Percentiles rank a stretch among this genome's conserved stretches.
These are phyloP conservation scores for Gasteruption jaculator DNA, from an alignment of 2,888 invertebrate genomes.

Conservation along the genomic window DNA sequence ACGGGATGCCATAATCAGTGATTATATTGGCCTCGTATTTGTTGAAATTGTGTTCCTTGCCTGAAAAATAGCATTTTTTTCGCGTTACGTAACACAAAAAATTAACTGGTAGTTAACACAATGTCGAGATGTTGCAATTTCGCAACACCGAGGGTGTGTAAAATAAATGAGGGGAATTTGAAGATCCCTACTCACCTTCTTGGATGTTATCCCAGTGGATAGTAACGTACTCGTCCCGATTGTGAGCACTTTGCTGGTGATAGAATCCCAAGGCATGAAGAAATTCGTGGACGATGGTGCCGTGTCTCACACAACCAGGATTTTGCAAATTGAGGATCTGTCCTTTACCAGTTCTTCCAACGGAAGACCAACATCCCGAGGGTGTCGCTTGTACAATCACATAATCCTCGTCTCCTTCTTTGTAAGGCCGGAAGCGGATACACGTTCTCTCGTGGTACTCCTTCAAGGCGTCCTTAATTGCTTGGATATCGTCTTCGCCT, in stretches of 20 bases:
- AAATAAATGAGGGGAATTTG: background rate
- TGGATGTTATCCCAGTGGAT: constrained; percentile 71
- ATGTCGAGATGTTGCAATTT: too few species aligned
- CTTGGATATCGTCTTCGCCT: constrained; percentile 51
- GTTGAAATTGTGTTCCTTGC: constrained; percentile 60
- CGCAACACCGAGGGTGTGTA: background rate
- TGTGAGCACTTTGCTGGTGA: constrained; percentile 76
- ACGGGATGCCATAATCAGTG: constrained; percentile 63
- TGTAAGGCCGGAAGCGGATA: constrained; percentile 60
- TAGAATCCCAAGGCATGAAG: constrained; percentile 78
- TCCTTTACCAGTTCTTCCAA: constrained; percentile 60
- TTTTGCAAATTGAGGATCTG: constrained; percentile 58
- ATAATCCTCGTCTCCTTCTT: constrained; percentile 57
- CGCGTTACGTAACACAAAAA: background rate
- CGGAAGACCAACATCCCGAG: constrained; percentile 65
- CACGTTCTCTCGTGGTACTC: constrained; percentile 63
- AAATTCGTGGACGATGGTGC: constrained; percentile 67
- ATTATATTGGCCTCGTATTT: constrained; percentile 64
- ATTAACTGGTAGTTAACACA: background rate
- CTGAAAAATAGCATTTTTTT: constrained; percentile 37
- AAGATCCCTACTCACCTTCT: too few species aligned
- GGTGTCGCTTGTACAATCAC: constrained; percentile 56
- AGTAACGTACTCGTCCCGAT: constrained; percentile 71
- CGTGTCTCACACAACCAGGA: constrained; percentile 49
- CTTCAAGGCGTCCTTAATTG: constrained; percentile 57